phyloP scores from a whole-genome alignment of 2,888 invertebrate species.

The Drosophila hamatofila region DNA sequence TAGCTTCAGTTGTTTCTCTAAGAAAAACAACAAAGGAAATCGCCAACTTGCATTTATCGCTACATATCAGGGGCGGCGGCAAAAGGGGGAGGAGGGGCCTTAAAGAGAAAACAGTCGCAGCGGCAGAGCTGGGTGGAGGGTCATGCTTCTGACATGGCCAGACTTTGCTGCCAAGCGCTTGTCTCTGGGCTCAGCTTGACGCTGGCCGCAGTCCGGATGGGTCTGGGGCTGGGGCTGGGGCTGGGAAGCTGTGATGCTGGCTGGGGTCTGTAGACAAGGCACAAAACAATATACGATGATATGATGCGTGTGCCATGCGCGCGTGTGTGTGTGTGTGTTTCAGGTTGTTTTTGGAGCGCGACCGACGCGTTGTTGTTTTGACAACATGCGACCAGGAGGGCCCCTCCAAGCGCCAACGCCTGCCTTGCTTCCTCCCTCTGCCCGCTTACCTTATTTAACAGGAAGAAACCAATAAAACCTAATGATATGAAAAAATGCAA shows the following conservation, averaged over 20 bases:
- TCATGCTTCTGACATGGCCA: conserved; percentile 52
- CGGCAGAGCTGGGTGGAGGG: background rate
- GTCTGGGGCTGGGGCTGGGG: background rate
- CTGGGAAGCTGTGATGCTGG: background rate
- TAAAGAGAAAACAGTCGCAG: background rate
- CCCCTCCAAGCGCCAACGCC: background rate
- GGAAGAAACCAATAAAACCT: conserved; percentile 85
- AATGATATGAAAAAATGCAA: conserved; percentile 84
- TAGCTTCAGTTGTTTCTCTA: conserved; percentile 38
- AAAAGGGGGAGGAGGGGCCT: background rate
- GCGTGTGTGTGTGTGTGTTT: conserved; percentile 20
- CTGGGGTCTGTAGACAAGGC: conserved; percentile 20
- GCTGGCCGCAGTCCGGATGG: conserved; percentile 29
- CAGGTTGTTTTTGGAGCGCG: conserved; percentile 71
- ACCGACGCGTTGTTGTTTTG: conserved; percentile 65
- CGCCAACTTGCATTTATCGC: conserved; percentile 77
- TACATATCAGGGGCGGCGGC: conserved; percentile 25
- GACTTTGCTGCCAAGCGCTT: conserved; percentile 66
- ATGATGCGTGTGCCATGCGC: conserved; percentile 71
- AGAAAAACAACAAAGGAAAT: conserved; percentile 69
- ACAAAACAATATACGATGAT: conserved; percentile 65
- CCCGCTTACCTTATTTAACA: conserved; percentile 69
- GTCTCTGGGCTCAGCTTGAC: conserved; percentile 64
- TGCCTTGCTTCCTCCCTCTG: background rate
- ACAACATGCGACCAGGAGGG: conserved; percentile 59